Conservation (phyloP, 2,797 vertebrate genomes). For the Botia kubotai region DNA sequence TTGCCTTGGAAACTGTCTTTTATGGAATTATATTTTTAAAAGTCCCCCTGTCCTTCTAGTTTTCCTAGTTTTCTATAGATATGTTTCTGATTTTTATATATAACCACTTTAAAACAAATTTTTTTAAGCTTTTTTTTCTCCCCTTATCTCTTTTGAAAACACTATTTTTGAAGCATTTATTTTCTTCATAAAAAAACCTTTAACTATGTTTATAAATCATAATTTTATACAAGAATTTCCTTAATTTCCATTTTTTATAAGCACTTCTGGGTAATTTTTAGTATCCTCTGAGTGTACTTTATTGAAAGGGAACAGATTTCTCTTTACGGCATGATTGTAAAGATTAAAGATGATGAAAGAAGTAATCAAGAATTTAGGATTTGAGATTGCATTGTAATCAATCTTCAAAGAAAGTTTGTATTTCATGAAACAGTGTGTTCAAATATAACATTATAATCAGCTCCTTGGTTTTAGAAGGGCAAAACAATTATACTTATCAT, state of each 20-base stretch:
- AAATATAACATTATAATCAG: conserved; percentile 3
- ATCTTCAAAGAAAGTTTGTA: conserved; percentile 52
- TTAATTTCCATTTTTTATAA: too few relatives aligned
- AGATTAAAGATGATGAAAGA: conserved; percentile 56
- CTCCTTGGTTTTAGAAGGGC: too few relatives aligned
- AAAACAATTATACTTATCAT: not conserved
- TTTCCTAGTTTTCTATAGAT: too few relatives aligned
- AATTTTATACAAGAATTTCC: too few relatives aligned
- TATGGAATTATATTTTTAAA: conserved; percentile 35
- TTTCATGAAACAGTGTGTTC: conserved; percentile 53
- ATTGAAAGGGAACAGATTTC: conserved; percentile 47
- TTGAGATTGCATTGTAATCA: conserved; percentile 56
- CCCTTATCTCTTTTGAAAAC: not conserved
- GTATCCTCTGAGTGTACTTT: conserved; percentile 39
- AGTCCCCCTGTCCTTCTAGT: conserved; percentile 7
- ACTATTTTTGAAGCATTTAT: not conserved
- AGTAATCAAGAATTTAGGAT: conserved; percentile 43
- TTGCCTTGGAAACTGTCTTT: conserved; percentile 57
- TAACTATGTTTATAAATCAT: not conserved
- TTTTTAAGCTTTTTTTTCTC: too few relatives aligned
- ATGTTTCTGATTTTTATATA: too few relatives aligned
- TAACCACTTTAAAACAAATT: too few relatives aligned
- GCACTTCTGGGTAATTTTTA: not conserved
- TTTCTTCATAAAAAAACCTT: not conserved
- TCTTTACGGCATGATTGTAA: conserved; percentile 52